phyloP scores from a whole-genome alignment of 35 echinoderm and acorn worm genomes.

The Eucidaris tribuloides region DNA sequence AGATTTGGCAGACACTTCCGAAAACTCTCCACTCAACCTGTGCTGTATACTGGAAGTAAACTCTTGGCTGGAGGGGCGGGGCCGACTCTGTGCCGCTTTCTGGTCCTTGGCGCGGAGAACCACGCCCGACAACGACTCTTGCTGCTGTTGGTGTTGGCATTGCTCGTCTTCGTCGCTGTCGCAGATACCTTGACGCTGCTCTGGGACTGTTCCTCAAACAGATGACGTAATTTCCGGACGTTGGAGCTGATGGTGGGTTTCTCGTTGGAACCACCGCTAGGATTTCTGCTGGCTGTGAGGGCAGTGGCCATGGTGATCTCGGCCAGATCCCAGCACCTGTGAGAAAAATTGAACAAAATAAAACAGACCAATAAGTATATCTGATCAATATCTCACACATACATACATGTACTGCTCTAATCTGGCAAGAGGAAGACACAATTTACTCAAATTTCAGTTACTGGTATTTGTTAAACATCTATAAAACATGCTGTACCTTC shows the following conservation, averaged over 20 bases:
- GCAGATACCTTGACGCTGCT: neutral
- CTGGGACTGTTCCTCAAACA: conserved; percentile 40
- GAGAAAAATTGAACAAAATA: no score
- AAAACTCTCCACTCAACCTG: neutral
- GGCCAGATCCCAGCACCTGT: conserved; percentile 33
- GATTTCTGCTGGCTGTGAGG: conserved; percentile 11
- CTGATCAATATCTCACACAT: no score
- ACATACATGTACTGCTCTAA: no score
- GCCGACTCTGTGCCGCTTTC: neutral
- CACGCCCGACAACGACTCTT: neutral
- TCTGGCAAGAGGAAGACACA: no score
- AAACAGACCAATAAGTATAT: no score
- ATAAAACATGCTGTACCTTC: no score
- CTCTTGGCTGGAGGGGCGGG: neutral
- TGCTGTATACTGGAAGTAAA: conserved; percentile 9
- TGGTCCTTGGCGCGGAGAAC: neutral
- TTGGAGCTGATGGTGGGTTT: conserved; percentile 37
- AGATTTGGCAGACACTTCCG: no score
- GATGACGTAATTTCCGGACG: conserved; percentile 59
- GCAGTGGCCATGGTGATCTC: conserved; percentile 38
- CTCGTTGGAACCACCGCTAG: neutral
- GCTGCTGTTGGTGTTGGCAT: conserved; percentile 33
- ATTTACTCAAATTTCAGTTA: no score
- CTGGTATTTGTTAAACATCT: no score
- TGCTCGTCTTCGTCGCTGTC: neutral